These are phyloP conservation scores for Corynorhinus townsendii DNA, from an alignment of 2,113 vertebrate genomes.

Conservation along the genomic window DNA sequence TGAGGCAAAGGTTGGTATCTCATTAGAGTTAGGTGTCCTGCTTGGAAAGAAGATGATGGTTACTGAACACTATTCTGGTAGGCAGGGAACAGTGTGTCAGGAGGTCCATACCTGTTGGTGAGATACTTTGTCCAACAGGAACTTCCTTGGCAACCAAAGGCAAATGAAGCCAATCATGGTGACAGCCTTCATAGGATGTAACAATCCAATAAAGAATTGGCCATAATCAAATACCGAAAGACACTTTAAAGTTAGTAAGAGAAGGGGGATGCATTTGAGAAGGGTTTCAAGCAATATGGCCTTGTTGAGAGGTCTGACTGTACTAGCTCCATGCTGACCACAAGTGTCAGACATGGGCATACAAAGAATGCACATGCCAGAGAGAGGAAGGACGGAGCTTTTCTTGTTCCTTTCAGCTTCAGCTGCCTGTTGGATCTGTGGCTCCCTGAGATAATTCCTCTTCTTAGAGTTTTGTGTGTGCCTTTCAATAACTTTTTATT, in stretches of 20 bases:
- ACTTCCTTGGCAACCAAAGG: not conserved
- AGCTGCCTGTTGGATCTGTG: not conserved
- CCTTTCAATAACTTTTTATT: not conserved
- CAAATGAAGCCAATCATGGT: not conserved
- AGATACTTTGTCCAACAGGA: not conserved
- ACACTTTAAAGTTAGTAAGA: not conserved
- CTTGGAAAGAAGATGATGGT: not conserved
- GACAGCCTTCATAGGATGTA: not conserved
- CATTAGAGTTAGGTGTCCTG: not conserved
- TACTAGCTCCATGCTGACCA: not conserved
- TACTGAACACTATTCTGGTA: not conserved
- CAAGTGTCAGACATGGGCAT: not conserved
- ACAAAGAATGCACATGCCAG: not conserved
- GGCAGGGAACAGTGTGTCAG: not conserved
- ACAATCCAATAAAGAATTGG: not conserved
- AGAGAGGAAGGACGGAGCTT: not conserved
- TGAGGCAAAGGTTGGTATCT: conserved; percentile 80
- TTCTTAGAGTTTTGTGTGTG: not conserved
- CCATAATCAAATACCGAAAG: not conserved
- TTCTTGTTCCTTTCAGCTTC: not conserved
- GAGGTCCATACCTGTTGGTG: not conserved
- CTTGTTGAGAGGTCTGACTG: not conserved
- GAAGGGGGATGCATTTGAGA: not conserved
- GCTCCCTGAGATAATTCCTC: not conserved
- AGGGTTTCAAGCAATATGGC: not conserved